Evolutionary conservation across 2,888 invertebrate genomes (phyloP), one percentile per base, ranked within the genome.

Genomic region (Anagyrus pseudococci): DNA sequence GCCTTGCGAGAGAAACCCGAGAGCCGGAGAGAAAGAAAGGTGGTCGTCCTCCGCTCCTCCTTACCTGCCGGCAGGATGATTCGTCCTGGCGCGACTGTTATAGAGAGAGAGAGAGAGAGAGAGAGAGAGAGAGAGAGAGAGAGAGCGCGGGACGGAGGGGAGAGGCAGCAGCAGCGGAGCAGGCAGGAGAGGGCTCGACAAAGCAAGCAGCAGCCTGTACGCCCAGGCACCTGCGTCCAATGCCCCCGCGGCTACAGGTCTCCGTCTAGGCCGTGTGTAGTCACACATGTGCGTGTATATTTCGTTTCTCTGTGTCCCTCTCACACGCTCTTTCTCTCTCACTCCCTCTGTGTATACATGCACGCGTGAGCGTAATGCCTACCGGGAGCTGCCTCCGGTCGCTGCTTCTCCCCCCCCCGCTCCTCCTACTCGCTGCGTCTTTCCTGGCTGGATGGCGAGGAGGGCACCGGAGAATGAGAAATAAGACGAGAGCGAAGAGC

Each of bases 211-310:
- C 33, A n/a, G n/a, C n/a, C 52, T 58, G 43, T 17, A 40, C 33
- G 33, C 13, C 7, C 26, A 52, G 49, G 33, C 60, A 60, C 54
- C 60, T 60, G 60, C 60, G 54, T 54, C 48, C 54, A 60, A 43
- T 60, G 53, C 23, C 47, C 52, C 46, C 59, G 59, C 22, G 49
- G 20, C 26, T 20, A 22, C 40, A n/a, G 4, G n/a, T 20, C 49
- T 26, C 8, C 23, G 13, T 4, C 40, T 10, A 7, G 4, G 40
- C 40, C 15, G 40, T 41, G 40, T 41, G 40, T n/a, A 15, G 8
- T 7, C n/a, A 10, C 29, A 10, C 10, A 10, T 37, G 33, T 37
- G 33, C 4, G 33, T 37, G 8, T 37, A 37, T 15, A n/a, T n/a
- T n/a, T n/a, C n/a, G n/a, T n/a, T n/a, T n/a, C n/a, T n/a, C n/a